Base-by-base conservation (phyloP, 2,888 invertebrate genomes). In the Hypomecis atomaria region DNA sequence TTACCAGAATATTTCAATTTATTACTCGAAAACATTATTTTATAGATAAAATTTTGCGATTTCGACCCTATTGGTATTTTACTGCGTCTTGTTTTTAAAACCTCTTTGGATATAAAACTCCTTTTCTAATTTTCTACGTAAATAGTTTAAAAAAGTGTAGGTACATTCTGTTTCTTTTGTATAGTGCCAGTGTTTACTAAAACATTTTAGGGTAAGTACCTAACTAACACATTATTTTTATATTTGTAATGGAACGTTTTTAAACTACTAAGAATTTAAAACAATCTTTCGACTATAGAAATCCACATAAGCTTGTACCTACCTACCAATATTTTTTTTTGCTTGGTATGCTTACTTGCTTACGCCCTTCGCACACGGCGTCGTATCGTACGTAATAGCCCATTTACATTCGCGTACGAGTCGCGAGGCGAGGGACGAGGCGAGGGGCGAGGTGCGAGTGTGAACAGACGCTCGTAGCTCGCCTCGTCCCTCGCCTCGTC, bases 1-100 rank as follows among this genome's bases (percentile, higher is more conserved):
- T 6, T 62, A 62, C 44, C 10, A 7, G 13, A 50, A 62, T 45
- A 44, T 62, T 33, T 49, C 42, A 45, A 62, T 6, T 48, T 23
- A 34, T 34, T 36, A 57, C 36, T 47, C 8, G 23, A 63, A 56
- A 34, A 40, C 48, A 48, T 52, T 55, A 49, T 59, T 65, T 66
- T 67, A 53, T 62, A 56, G 50, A 34, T 53, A 49, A 62, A n/a
- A 33, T 65, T 62, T 64, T 23, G 8, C 42, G 34, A 53, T 43
- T 62, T 61, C n/a, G 48, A 62, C 36, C 49, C 8, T 59, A 58
- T 70, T 66, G 48, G 56, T 61, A 55, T 34, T 47, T 59, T 49
- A 61, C 37, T 66, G 13, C 59, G 62, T 10, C 52, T 47, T 23
- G 57, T 11, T 58, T 60, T 52, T 57, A 57, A 34, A 56, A 49